Conservation (phyloP, 2,113 vertebrate genomes). For the Perca fluviatilis region DNA sequence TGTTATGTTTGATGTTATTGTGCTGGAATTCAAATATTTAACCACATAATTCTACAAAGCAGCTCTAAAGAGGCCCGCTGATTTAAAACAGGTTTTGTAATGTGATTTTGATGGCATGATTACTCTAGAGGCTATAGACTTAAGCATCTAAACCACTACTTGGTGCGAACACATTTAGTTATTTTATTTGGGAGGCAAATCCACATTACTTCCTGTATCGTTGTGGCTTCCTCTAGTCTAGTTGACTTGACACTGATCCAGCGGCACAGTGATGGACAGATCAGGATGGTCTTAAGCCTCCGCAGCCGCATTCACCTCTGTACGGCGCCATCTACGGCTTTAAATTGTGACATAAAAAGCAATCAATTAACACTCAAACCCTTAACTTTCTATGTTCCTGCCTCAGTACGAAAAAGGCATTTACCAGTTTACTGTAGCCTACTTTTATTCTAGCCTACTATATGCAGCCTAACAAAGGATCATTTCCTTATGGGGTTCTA, state of each 20-base stretch:
- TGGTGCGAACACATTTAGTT: neutral
- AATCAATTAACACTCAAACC: neutral
- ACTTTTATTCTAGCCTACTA: neutral
- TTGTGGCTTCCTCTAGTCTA: neutral
- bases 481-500: neutral
- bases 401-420: neutral
- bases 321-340: constrained; percentile 40
- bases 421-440: neutral
- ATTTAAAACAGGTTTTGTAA: neutral
- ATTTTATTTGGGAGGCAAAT: constrained; percentile 47
- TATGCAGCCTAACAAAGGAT: neutral
- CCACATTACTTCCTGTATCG: constrained; percentile 3
- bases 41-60: neutral
- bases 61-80: no score
- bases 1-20: neutral
- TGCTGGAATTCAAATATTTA: neutral
- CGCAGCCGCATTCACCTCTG: constrained; percentile 20
- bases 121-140: neutral
- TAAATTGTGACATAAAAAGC: neutral
- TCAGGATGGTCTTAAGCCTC: constrained; percentile 23
- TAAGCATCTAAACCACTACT: no score
- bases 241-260: constrained; percentile 29
- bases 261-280: constrained; percentile 30
- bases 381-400: neutral
- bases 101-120: neutral